A percentile compares a stretch with the other conserved stretches of the same genome.
Evolutionary conservation across 2,113 vertebrate species (phyloP).

Genomic region (Collichthys lucidus): DNA sequence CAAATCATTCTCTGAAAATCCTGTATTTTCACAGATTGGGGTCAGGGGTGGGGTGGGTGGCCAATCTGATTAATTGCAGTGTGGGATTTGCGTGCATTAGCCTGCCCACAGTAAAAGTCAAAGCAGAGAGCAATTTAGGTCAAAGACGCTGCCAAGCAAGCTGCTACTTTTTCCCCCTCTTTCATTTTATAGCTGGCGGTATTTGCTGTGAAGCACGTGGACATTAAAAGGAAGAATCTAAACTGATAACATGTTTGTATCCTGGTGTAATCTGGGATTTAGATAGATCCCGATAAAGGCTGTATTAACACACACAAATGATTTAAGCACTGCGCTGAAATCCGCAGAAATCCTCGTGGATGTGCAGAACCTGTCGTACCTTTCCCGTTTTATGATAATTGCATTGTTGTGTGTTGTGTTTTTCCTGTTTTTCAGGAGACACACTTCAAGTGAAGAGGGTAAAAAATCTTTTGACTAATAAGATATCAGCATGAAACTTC

Average conservation of each 20-base stretch:
- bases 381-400: background rate
- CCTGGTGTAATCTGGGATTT: conserved; percentile 54
- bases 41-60: conserved; percentile 78
- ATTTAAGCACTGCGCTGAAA: conserved; percentile 39
- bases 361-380: background rate
- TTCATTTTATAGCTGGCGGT: conserved; percentile 40
- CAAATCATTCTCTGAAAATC: conserved; percentile 74
- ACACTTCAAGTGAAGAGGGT: too few species aligned
- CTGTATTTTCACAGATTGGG: conserved; percentile 80
- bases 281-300: conserved; percentile 30
- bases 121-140: conserved; percentile 79
- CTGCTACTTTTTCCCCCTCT: conserved; percentile 46
- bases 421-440: background rate
- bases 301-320: conserved; percentile 41
- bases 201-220: conserved; percentile 38
- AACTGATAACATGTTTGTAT: conserved; percentile 29
- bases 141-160: conserved; percentile 77
- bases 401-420: background rate
- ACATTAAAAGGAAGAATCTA: conserved; percentile 43
- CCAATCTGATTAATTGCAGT: conserved; percentile 85
- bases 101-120: conserved; percentile 69
- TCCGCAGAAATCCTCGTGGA: background rate
- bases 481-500: too few species aligned
- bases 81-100: conserved; percentile 85
- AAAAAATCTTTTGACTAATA: too few species aligned